Evolutionary conservation across 1,140 invertebrate species (phyloP), one percentile per base, ranked within the genome.

Genomic region (Apocrypta bakeri): DNA sequence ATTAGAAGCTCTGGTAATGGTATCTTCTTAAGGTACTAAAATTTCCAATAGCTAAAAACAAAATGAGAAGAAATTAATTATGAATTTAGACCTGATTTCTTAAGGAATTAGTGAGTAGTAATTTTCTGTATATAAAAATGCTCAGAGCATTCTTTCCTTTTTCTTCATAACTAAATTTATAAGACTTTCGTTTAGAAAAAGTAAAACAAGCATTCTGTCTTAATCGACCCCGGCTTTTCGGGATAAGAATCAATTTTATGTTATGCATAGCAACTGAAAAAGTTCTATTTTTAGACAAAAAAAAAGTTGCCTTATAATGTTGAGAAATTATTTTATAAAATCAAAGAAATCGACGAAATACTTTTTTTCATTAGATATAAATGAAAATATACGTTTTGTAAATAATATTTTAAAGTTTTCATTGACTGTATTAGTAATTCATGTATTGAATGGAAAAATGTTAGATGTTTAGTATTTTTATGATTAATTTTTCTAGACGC

Each of bases 111-210:
- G n/a, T 24, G 21, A 27, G 24, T 63, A 75, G 27, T 27, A 33
- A 68, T 56, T 76, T 82, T 82, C 66, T 74, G 71, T 81, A 72
- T 68, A 81, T 37, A 81, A 81, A 72, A 74, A 63, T 81, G 79
- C 79, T 81, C 14, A 14, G 48, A 66, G 79, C 79, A 81, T 81
- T 81, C 71, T 81, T 64, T 66, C 33, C n/a, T 73, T 73, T 73
- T 61, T 56, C 63, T 29, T 80, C 24, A 17, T 71, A 73, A 66
- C 6, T 4, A 37, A 31, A 37, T 37, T 37, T 37, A 9, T 61
- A 80, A 63, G 69, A 64, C 42, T 71, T 56, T 42, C 24, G 27
- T 63, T 79, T 68, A 0, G 9, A 77, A 66, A 61, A 56, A n/a
- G n/a, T 9, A 78, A 79, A 79, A 61, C 69, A 63, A 63, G 63